Evolutionary conservation across 2,113 vertebrate species (phyloP).

Genomic region (Cebidichthys violaceus): DNA sequence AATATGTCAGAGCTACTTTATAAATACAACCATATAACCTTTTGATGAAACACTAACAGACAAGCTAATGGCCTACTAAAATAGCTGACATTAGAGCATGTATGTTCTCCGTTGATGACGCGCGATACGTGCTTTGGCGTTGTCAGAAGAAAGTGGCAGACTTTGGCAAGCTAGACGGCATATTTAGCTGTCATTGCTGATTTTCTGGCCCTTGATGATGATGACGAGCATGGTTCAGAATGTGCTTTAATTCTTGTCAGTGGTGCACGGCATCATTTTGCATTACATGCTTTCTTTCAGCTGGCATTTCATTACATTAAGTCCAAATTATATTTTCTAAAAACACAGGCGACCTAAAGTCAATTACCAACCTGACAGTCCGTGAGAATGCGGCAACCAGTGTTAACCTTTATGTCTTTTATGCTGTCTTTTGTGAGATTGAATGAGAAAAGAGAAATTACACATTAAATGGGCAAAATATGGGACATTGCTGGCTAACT

Average conservation of each 20-base stretch:
- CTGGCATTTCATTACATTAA: slow-evolving; percentile 48
- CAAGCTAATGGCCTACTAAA: slow-evolving; percentile 58
- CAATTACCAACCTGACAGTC: slow-evolving; percentile 51
- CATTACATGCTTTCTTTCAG: slow-evolving; percentile 59
- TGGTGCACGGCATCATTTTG: slow-evolving; percentile 40
- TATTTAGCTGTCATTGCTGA: slow-evolving; percentile 72
- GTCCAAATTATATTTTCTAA: slow-evolving; percentile 45
- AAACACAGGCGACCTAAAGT: slow-evolving; percentile 52
- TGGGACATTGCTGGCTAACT: neutral
- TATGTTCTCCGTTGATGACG: slow-evolving; percentile 53
- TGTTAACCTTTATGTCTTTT: slow-evolving; percentile 40
- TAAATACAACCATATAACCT: slow-evolving; percentile 58
- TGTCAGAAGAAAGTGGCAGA: slow-evolving; percentile 62
- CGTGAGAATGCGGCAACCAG: slow-evolving; percentile 35
- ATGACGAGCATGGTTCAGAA: slow-evolving; percentile 61
- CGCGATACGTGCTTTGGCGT: slow-evolving; percentile 58
- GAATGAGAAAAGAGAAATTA: slow-evolving; percentile 39
- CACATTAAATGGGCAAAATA: slow-evolving; percentile 15
- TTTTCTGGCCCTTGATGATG: slow-evolving; percentile 71
- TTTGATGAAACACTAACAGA: slow-evolving; percentile 52
- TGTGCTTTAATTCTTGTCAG: slow-evolving; percentile 54
- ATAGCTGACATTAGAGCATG: slow-evolving; percentile 55
- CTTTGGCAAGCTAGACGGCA: slow-evolving; percentile 56
- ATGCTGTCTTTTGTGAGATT: slow-evolving; percentile 17
- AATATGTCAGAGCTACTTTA: slow-evolving; percentile 45